Evolutionary conservation across 2,888 invertebrate species (phyloP), one percentile per base, ranked within the genome.

Genomic region (Sinotaia quadrata): DNA sequence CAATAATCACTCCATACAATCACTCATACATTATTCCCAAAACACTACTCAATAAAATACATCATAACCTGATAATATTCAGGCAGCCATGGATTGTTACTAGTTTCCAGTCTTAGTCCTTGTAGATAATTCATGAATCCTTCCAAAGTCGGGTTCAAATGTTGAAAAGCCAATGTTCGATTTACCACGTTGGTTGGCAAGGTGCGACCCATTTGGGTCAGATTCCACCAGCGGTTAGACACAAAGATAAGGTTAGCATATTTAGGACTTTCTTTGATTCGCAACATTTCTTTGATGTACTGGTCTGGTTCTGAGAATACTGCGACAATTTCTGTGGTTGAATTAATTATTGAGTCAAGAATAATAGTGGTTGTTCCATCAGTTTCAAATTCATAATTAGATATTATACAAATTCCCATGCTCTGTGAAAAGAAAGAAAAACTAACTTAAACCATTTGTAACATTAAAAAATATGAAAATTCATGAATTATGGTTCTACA

Each of bases 21-120:
- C n/a, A n/a, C n/a, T n/a, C n/a, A n/a, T n/a, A n/a, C n/a, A n/a
- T n/a, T 8, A 41, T 41, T 8, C 41, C 41, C 41, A 8, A 8
- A 41, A 41, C 41, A 12, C 18, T 41, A 41, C 41, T 41, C 41
- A 51, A 15, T 8, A 51, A 8, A 33, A 2, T 21, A 33, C 7
- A 8, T 1, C 61, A 29, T 18, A 12, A 65, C 69, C 68, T 85
- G 75, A 61, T 79, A 85, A 58, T 76, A 84, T 27, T 84, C 84
- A 10, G 72, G 37, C 57, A 85, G 77, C 86, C 86, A 86, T 4
- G 84, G 85, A 59, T 85, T 84, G 52, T 52, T 57, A 37, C 41
- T 61, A 7, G 4, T 33, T 8, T 31, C 21, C 2, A 41, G 44
- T 2, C 69, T 56, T 18, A 51, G 27, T 10, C 49, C 37, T 8